Conservation (phyloP, 2,113 vertebrate species). For the Lophotis ruficrista region DNA sequence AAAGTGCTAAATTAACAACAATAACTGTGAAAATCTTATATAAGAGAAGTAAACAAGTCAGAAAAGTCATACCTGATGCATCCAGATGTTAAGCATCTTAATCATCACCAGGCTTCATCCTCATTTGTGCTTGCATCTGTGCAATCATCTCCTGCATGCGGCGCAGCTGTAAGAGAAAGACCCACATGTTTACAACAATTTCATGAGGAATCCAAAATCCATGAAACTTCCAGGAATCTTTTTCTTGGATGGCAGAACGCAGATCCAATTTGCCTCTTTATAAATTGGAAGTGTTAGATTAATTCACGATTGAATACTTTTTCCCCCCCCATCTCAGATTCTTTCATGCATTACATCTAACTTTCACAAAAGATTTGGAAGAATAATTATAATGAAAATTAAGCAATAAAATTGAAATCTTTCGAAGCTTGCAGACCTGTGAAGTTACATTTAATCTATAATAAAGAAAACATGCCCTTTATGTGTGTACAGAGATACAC, state of each 20-base stretch:
- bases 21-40: neutral
- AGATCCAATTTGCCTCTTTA: neutral
- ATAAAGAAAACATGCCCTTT: neutral
- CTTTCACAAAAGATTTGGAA: neutral
- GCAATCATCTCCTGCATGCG: constrained; percentile 92
- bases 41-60: neutral
- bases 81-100: constrained; percentile 35
- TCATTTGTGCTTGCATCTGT: constrained; percentile 90
- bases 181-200: neutral
- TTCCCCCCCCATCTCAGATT: neutral
- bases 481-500: neutral
- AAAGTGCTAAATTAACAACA: neutral
- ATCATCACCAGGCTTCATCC: constrained; percentile 84
- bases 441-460: neutral
- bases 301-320: neutral
- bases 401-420: neutral
- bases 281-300: neutral
- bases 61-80: constrained; percentile 26
- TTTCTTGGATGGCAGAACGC: neutral
- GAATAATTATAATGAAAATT: neutral
- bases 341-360: neutral
- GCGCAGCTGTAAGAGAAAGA: constrained; percentile 74
- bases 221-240: neutral
- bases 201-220: neutral
- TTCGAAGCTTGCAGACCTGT: neutral